Evolutionary conservation across 2,113 vertebrate genomes (phyloP).

Genomic region (Uria lomvia): DNA sequence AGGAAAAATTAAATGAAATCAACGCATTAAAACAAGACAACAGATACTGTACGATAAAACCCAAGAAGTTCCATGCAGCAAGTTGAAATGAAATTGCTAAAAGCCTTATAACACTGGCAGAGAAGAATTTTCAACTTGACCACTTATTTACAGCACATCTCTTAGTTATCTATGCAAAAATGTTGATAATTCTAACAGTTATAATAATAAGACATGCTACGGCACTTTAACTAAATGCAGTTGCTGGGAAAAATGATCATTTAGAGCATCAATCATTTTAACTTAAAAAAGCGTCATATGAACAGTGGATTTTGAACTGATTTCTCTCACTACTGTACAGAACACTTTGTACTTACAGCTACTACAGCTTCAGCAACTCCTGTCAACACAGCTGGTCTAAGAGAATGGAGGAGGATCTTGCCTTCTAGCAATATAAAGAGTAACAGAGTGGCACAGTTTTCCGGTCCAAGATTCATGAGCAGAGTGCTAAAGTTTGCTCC

Average conservation of each 20-base stretch:
- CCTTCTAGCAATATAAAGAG: slow-evolving; percentile 91
- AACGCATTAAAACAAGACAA: slow-evolving; percentile 33
- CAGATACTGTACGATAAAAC: background rate
- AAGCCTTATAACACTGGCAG: background rate
- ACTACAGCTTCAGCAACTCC: slow-evolving; percentile 96
- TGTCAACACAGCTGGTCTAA: slow-evolving; percentile 94
- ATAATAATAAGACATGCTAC: background rate
- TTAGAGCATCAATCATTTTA: background rate
- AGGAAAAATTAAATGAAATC: slow-evolving; percentile 56
- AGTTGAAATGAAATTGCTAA: background rate
- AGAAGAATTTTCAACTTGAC: background rate
- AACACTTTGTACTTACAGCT: slow-evolving; percentile 83
- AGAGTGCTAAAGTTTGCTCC: slow-evolving; percentile 94
- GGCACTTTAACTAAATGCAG: background rate
- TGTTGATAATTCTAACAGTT: background rate
- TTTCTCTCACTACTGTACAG: background rate
- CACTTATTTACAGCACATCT: background rate
- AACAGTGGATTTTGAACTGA: background rate
- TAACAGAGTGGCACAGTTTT: slow-evolving; percentile 92
- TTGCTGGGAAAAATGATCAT: background rate
- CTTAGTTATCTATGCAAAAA: background rate
- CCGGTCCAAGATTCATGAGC: slow-evolving; percentile 92
- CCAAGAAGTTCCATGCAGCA: background rate
- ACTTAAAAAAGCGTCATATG: background rate
- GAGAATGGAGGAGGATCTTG: slow-evolving; percentile 96